Evolutionary conservation across 2,888 invertebrate genomes (phyloP).

Genomic region (Rhaphigaster nebulosa): DNA sequence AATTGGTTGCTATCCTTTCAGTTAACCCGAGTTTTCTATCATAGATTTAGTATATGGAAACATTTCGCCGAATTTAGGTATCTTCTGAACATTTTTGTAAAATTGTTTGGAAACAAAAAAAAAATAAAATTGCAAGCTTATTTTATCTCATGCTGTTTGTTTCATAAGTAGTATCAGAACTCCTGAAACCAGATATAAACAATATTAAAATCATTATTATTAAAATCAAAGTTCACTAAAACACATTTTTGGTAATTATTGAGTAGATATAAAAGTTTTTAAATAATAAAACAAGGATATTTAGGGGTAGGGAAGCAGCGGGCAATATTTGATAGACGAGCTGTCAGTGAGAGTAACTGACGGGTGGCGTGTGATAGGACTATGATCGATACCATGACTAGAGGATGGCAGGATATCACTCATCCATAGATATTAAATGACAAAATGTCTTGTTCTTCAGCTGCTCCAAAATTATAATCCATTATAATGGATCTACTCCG

Average conservation of each 20-base stretch:
- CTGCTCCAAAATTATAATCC: conserved; percentile 6
- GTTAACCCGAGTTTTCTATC: too few relatives aligned
- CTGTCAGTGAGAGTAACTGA: neutral
- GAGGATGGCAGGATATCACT: neutral
- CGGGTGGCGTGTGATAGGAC: conserved; percentile 32
- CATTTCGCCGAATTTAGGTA: too few relatives aligned
- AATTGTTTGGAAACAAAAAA: too few relatives aligned
- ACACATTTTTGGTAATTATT: neutral
- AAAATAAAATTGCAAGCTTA: too few relatives aligned
- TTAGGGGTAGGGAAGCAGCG: neutral
- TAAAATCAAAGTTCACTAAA: too few relatives aligned
- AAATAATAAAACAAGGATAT: neutral
- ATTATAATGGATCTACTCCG: neutral
- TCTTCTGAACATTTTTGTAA: too few relatives aligned
- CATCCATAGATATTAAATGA: conserved; percentile 18
- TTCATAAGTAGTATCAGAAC: too few relatives aligned
- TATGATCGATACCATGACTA: neutral
- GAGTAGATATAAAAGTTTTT: neutral
- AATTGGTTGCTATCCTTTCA: too few relatives aligned
- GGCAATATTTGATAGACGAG: conserved; percentile 18
- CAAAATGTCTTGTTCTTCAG: conserved; percentile 30
- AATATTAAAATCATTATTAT: too few relatives aligned
- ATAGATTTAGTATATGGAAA: too few relatives aligned
- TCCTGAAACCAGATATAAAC: too few relatives aligned
- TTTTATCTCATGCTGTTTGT: too few relatives aligned